A percentile compares a stretch with the other conserved stretches of the same genome.
Evolutionary conservation across 2,888 invertebrate species (phyloP).

Genomic region (Sarcophaga subvicina): DNA sequence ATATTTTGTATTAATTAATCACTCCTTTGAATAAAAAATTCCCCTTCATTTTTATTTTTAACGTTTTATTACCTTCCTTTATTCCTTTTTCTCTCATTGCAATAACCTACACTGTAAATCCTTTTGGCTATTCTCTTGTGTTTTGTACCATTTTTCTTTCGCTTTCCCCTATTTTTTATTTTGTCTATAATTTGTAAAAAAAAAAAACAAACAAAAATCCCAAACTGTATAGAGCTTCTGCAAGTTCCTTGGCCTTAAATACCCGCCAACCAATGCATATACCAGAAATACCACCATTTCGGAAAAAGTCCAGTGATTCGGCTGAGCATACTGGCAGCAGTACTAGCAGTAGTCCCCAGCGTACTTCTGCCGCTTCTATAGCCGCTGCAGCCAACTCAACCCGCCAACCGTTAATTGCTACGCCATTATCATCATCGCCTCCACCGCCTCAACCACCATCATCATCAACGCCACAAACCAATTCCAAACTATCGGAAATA

Average conservation of each 20-base stretch:
- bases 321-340: constrained; percentile 79
- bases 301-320: constrained; percentile 80
- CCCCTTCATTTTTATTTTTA: background rate
- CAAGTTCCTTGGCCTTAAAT: constrained; percentile 78
- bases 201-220: background rate
- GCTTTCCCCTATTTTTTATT: constrained; percentile 60
- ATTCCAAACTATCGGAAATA: constrained; percentile 81
- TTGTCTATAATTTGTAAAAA: constrained; percentile 33
- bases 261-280: constrained; percentile 81
- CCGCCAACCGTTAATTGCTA: constrained; percentile 72
- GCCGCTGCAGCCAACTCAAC: constrained; percentile 45
- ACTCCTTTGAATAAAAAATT: constrained; percentile 21
- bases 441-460: constrained; percentile 18
- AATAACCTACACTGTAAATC: background rate
- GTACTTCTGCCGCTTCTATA: constrained; percentile 68
- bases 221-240: constrained; percentile 75
- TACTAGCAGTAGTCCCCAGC: constrained; percentile 79
- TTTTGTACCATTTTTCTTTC: constrained; percentile 39
- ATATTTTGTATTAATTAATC: background rate
- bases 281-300: constrained; percentile 82
- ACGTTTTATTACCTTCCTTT: constrained; percentile 19
- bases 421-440: constrained; percentile 70
- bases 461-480: constrained; percentile 20
- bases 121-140: background rate
- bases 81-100: background rate